Conservation (phyloP, 2,113 vertebrate species). For the Thomomys bottae region DNA sequence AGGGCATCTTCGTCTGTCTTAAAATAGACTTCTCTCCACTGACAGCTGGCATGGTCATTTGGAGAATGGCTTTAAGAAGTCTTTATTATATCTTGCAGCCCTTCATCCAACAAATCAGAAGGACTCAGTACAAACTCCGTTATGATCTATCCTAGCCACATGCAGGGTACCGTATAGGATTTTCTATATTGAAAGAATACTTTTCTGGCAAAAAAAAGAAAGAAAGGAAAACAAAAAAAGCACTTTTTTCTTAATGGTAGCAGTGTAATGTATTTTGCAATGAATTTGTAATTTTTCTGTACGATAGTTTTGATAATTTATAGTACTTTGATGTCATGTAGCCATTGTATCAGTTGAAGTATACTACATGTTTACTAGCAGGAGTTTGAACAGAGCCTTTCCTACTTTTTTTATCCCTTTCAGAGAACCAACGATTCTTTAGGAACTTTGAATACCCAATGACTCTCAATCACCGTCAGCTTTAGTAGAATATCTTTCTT, state of each 20-base stretch:
- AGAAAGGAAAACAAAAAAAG: conserved; percentile 80
- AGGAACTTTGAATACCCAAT: conserved; percentile 79
- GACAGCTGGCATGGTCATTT: not conserved
- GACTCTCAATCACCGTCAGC: conserved; percentile 73
- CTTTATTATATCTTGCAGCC: conserved; percentile 64
- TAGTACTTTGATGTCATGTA: conserved; percentile 98
- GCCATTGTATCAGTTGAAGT: conserved; percentile 95
- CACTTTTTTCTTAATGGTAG: conserved; percentile 91
- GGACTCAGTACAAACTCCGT: conserved; percentile 70
- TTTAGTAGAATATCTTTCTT: conserved; percentile 66
- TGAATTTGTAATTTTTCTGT: conserved; percentile 97
- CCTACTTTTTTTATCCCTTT: conserved; percentile 98
- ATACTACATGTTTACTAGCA: conserved; percentile 91
- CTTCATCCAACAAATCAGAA: conserved; percentile 73
- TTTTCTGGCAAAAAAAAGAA: conserved; percentile 86
- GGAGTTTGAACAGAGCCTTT: conserved; percentile 94
- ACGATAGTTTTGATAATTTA: conserved; percentile 98
- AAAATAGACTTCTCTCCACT: conserved; percentile 67
- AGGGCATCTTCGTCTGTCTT: conserved; percentile 65
- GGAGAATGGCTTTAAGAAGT: conserved; percentile 63
- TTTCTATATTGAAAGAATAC: conserved; percentile 86
- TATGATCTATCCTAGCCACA: conserved; percentile 80
- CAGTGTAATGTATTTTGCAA: conserved; percentile 98
- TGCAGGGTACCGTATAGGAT: conserved; percentile 71
- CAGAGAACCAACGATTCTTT: conserved; percentile 76